Evolutionary conservation across 2,888 invertebrate genomes (phyloP).

Genomic region (Lycaena phlaeas): DNA sequence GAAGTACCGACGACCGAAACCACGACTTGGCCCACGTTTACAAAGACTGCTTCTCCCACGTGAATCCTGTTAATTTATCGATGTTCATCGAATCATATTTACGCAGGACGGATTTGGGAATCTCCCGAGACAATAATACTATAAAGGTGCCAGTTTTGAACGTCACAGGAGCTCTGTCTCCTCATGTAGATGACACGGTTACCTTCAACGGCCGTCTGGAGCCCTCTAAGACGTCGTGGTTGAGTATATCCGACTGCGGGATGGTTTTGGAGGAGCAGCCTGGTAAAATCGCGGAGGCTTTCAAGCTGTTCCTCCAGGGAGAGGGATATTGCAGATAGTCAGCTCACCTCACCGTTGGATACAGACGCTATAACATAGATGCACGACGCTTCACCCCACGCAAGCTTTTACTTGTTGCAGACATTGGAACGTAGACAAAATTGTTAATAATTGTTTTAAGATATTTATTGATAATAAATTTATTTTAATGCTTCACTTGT

Average conservation of each 20-base stretch:
- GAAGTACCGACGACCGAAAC: conserved; percentile 89
- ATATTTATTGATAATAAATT: conserved; percentile 50
- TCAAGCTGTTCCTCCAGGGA: conserved; percentile 97
- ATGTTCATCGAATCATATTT: conserved; percentile 96
- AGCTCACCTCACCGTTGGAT: conserved; percentile 27
- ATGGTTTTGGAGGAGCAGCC: conserved; percentile 99
- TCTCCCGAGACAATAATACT: conserved; percentile 76
- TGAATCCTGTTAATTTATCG: conserved; percentile 95
- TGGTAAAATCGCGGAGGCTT: conserved; percentile 96
- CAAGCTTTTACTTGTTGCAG: conserved; percentile 33
- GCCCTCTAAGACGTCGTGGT: conserved; percentile 97
- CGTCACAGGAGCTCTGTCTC: conserved; percentile 93
- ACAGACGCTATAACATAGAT: conserved; percentile 49
- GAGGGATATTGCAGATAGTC: conserved; percentile 92
- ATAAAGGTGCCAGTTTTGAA: conserved; percentile 92
- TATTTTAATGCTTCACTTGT: conserved; percentile 53
- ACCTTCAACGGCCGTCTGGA: conserved; percentile 96
- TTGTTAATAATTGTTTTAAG: conserved; percentile 39
- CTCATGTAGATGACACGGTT: conserved; percentile 97
- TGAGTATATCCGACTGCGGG: conserved; percentile 98
- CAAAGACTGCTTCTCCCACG: conserved; percentile 93
- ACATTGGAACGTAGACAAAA: conserved; percentile 7
- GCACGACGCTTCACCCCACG: conserved; percentile 64
- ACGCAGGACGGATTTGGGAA: conserved; percentile 90
- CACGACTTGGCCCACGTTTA: conserved; percentile 95